phyloP scores from a whole-genome alignment of 1,140 invertebrate species.

The Delia radicum region DNA sequence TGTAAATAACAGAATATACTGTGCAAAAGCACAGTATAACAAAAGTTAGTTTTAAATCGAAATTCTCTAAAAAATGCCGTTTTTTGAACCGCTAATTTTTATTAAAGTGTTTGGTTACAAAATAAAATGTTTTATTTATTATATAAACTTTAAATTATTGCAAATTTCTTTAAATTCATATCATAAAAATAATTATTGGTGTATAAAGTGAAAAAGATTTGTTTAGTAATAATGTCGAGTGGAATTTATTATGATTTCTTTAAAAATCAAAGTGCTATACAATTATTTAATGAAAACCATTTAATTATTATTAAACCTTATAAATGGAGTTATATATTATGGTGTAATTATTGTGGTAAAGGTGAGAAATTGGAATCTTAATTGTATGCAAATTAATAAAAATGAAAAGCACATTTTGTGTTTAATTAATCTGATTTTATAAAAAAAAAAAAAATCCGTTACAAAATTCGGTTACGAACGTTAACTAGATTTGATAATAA shows the following conservation, averaged over 20 bases:
- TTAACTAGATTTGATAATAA: neutral
- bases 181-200: neutral
- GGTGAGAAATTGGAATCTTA: neutral
- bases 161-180: neutral
- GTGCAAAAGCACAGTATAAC: no score
- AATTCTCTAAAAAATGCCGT: constrained; percentile 8
- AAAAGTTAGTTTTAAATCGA: constrained; percentile 24
- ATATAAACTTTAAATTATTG: neutral
- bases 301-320: neutral
- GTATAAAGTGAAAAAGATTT: neutral
- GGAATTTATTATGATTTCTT: neutral
- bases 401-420: neutral
- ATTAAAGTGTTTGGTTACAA: neutral
- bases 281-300: neutral
- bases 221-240: neutral
- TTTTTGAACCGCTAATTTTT: constrained; percentile 17
- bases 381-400: neutral
- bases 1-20: no score
- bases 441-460: neutral
- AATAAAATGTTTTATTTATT: neutral
- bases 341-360: neutral
- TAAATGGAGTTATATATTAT: constrained; percentile 18
- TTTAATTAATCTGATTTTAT: neutral
- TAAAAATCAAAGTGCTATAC: neutral
- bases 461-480: neutral